Evolutionary conservation across 2,797 vertebrate genomes (phyloP).

Genomic region (Lates japonicus): DNA sequence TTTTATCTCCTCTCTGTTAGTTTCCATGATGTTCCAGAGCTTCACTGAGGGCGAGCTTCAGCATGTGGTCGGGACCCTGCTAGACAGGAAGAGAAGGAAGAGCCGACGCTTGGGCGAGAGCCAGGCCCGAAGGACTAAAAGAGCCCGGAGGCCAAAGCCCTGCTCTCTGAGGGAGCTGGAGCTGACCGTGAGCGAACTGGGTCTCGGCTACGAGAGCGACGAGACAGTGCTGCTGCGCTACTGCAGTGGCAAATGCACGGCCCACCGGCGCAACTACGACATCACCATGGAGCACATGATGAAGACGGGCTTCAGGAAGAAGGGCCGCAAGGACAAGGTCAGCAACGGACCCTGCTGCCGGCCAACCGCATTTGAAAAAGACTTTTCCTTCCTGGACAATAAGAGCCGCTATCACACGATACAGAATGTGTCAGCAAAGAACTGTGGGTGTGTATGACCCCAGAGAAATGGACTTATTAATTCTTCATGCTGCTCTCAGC

Average conservation of each 20-base stretch:
- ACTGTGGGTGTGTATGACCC: constrained; percentile 95
- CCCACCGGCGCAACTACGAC: constrained; percentile 92
- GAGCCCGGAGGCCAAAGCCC: constrained; percentile 87
- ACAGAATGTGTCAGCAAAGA: constrained; percentile 93
- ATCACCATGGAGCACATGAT: constrained; percentile 91
- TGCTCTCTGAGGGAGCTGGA: constrained; percentile 91
- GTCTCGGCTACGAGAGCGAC: constrained; percentile 93
- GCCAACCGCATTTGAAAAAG: constrained; percentile 92
- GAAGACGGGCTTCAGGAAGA: constrained; percentile 75
- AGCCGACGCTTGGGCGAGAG: constrained; percentile 74
- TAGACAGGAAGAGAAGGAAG: constrained; percentile 85
- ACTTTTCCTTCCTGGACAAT: constrained; percentile 92
- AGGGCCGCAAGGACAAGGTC: constrained; percentile 87
- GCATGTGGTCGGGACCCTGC: constrained; percentile 88
- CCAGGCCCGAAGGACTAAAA: constrained; percentile 87
- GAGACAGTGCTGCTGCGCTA: constrained; percentile 95
- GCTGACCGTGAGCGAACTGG: constrained; percentile 94
- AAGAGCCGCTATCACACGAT: constrained; percentile 92
- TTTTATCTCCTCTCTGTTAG: constrained; percentile 69
- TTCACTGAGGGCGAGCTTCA: constrained; percentile 94
- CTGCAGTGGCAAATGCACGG: constrained; percentile 93
- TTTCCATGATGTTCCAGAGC: constrained; percentile 91
- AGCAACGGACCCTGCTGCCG: constrained; percentile 93
- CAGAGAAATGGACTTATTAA: constrained; percentile 24
- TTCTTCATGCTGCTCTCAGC: constrained; percentile 69